Evolutionary conservation across 2,888 invertebrate species (phyloP).

Genomic region (Andrena dorsata): DNA sequence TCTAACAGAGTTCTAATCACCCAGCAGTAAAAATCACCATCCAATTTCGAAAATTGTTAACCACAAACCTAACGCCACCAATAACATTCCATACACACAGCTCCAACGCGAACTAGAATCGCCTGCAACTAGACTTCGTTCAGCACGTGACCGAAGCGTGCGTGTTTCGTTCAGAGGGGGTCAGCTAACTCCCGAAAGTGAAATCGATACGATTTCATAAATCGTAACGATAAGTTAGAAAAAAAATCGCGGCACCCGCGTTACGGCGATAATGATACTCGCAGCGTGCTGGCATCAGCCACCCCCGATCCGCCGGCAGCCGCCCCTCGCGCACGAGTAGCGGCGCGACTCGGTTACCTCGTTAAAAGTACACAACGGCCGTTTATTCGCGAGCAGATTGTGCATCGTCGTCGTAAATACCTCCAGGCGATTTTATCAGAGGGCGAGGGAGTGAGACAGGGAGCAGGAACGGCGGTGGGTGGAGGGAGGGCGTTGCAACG

Average conservation of each 20-base stretch:
- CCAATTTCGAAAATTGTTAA: no score
- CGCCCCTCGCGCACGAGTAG: conserved; percentile 17
- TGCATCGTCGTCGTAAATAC: conserved; percentile 79
- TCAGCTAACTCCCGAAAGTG: conserved; percentile 9
- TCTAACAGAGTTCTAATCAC: no score
- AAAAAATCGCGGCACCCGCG: conserved; percentile 43
- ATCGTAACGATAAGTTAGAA: conserved; percentile 35
- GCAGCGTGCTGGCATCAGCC: conserved; percentile 7
- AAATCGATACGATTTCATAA: neutral
- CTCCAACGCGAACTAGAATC: neutral
- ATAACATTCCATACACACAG: neutral
- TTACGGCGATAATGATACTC: conserved; percentile 46
- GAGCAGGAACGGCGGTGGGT: neutral
- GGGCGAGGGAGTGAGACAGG: conserved; percentile 18
- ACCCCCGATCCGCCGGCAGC: neutral
- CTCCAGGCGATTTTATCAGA: conserved; percentile 77
- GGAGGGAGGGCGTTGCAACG: neutral
- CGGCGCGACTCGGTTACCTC: conserved; percentile 63
- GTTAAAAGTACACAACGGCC: conserved; percentile 72
- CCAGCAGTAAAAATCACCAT: no score
- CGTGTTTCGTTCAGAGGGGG: neutral
- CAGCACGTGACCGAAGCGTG: neutral
- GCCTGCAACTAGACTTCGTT: neutral
- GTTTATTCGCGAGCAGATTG: conserved; percentile 76
- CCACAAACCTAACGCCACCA: no score